Evolutionary conservation across 2,113 vertebrate species (phyloP), one percentile per base, ranked within the genome.

Genomic region (Riparia riparia): DNA sequence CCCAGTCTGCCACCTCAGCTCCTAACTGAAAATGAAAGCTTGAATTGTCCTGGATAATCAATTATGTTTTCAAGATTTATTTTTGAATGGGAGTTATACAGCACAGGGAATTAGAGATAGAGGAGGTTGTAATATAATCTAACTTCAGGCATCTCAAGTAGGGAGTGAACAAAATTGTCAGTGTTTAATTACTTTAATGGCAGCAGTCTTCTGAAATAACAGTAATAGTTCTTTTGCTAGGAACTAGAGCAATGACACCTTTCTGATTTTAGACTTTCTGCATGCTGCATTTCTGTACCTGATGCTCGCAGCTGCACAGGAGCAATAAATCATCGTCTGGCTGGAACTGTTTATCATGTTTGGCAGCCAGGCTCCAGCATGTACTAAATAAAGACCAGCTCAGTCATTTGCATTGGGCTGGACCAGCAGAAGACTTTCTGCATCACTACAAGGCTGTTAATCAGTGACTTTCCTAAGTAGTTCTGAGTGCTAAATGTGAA

Each of bases 1-100:
- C 17, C 85, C 17, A 70, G 47, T 63, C 82, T 86, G 79, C 60
- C 65, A 64, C 66, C 63, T 93, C 68, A 51, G 84, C 84, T 94
- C 29, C 72, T 94, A 93, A 71, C 51, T 79, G 71, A 83, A 95
- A 95, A 94, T 73, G 56, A 97, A 93, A 89, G 72, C 61, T 71
- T 21, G 63, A 77, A 71, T 90, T 89, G 90, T 83, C 64, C 76
- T 78, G 50, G 86, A 78, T 81, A 83, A 95, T 95, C 82, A 90
- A 81, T 83, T 94, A 86, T 28, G 65, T 71, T 96, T 83, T 82
- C 50, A 73, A 81, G 73, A 93, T 94, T 70, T 86, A 83, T 72
- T 92, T 95, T 80, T 51, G 44, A 64, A 60, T 70, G 37, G 19
- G 47, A 87, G 12, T 37, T 53, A 29, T 6, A 64, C 51, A 37